Evolutionary conservation across 2,888 invertebrate genomes (phyloP).

Genomic region (Smittia aterrima): DNA sequence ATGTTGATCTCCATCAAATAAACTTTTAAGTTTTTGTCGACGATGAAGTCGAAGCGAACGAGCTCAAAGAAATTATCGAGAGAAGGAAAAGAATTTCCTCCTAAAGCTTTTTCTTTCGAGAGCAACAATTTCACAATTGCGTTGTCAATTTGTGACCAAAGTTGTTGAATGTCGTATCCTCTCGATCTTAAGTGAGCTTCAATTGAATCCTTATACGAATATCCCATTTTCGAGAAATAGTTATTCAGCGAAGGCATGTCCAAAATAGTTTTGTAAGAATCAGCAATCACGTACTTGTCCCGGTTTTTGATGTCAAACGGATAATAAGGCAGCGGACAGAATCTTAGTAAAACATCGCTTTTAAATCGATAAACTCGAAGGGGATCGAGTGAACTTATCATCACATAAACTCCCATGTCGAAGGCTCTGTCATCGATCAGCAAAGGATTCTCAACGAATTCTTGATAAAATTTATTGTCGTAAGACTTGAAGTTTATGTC

Average conservation of each 20-base stretch:
- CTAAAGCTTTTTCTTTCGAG: background rate
- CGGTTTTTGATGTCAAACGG: background rate
- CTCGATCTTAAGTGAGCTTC: background rate
- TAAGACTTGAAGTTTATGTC: background rate
- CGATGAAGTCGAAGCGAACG: constrained; percentile 21
- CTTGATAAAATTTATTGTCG: background rate
- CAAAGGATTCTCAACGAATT: background rate
- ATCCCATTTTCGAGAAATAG: background rate
- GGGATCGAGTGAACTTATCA: constrained; percentile 22
- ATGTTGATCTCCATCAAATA: constrained; percentile 30
- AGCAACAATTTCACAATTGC: background rate
- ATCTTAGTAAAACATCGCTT: background rate
- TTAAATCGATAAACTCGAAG: constrained; percentile 26
- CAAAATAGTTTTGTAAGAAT: background rate
- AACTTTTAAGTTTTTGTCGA: background rate
- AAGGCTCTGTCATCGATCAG: constrained; percentile 20
- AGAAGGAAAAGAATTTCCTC: background rate
- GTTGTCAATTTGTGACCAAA: constrained; percentile 9
- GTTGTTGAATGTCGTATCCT: background rate
- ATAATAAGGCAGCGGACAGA: constrained; percentile 3
- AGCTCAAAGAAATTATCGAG: constrained; percentile 11
- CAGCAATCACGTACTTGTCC: background rate
- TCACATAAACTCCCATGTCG: constrained; percentile 29
- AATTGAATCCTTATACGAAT: background rate
- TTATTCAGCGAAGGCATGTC: background rate